Percentiles rank a stretch among this genome's conserved stretches.
These are phyloP conservation scores for Tragelaphus buxtoni DNA, from an alignment of 2,113 vertebrate species.

Conservation along the genomic window DNA sequence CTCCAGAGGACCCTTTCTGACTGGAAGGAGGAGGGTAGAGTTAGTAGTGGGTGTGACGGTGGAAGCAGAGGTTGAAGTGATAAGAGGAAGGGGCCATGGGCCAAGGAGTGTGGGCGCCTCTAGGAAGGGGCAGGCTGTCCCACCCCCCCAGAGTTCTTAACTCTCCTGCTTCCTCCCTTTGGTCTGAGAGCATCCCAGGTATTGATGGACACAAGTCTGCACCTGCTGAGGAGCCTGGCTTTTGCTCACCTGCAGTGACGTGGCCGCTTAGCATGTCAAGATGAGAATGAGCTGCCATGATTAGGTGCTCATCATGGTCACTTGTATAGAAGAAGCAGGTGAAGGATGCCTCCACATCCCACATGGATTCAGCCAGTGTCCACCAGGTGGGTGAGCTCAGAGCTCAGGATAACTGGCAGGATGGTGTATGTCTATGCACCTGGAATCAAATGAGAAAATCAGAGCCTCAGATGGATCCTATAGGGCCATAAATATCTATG, in stretches of 20 bases:
- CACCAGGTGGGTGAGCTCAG: constrained; percentile 58
- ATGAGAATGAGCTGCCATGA: not conserved
- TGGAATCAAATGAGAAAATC: constrained; percentile 62
- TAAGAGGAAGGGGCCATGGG: accelerated
- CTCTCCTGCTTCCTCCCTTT: too few species aligned
- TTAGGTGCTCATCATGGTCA: not conserved
- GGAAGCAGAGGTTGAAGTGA: not conserved
- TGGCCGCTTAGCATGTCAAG: not conserved
- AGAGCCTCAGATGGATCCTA: constrained; percentile 65
- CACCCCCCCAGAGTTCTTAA: not conserved
- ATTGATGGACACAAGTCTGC: accelerated
- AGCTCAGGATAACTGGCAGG: constrained; percentile 64
- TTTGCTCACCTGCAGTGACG: not conserved
- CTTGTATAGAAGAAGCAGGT: constrained; percentile 22
- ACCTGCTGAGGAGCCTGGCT: accelerated
- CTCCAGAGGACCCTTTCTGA: accelerated
- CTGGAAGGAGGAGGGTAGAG: not conserved
- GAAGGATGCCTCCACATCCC: constrained; percentile 59
- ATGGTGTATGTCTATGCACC: constrained; percentile 38
- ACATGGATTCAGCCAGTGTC: constrained; percentile 55
- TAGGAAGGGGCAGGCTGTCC: not conserved
- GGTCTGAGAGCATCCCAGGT: accelerated
- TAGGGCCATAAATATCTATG: constrained; percentile 74
- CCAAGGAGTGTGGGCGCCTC: accelerated
- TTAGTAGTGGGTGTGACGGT: accelerated